Conservation (phyloP, 2,113 vertebrate genomes). For the Thunnus thynnus region DNA sequence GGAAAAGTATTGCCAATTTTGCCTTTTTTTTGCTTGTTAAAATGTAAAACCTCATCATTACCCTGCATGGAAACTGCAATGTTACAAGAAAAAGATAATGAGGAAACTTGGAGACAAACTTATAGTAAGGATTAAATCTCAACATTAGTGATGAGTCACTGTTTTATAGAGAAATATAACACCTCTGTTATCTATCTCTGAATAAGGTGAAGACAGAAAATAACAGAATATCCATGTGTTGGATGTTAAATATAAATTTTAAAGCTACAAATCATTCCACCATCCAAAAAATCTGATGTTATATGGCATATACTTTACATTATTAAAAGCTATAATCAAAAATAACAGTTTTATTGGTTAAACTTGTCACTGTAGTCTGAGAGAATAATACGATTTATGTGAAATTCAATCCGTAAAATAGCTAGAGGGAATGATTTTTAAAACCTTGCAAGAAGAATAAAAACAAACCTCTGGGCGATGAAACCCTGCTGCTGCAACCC, state of each 20-base stretch:
- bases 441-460: constrained; percentile 61
- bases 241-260: constrained; percentile 15
- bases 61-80: constrained; percentile 18
- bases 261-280: constrained; percentile 30
- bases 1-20: constrained; percentile 2
- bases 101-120: constrained; percentile 38
- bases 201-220: constrained; percentile 28
- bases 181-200: constrained; percentile 15
- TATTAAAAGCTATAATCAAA: constrained; percentile 36
- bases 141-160: constrained; percentile 37
- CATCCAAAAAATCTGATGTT: constrained; percentile 20
- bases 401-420: constrained; percentile 30
- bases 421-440: constrained; percentile 54
- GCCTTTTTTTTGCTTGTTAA: constrained; percentile 15
- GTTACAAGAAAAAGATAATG: constrained; percentile 39
- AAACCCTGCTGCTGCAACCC: constrained; percentile 48
- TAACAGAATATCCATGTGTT: neutral
- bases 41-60: constrained; percentile 38
- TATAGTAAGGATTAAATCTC: constrained; percentile 16
- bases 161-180: constrained; percentile 18
- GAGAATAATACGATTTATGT: constrained; percentile 36
- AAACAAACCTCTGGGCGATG: constrained; percentile 44
- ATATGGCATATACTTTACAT: constrained; percentile 12
- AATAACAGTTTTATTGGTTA: constrained; percentile 32
- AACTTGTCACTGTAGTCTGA: constrained; percentile 28